Base-by-base conservation (phyloP, 2,888 invertebrate genomes). In the Halocaridina rubra region DNA sequence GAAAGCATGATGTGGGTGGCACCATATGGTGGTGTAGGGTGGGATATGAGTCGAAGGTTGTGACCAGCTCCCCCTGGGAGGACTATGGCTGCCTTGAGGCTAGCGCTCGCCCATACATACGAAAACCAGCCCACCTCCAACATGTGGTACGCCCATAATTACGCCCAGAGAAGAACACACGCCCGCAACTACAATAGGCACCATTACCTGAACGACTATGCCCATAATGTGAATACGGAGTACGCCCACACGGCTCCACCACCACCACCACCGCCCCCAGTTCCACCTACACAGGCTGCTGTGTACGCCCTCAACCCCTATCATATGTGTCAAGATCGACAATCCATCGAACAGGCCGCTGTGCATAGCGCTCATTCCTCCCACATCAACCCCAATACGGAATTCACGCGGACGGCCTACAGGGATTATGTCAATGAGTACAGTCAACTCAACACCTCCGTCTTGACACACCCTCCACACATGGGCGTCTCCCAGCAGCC, bases 71-170 rank as follows among this genome's bases (percentile, higher is more conserved):
- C 67, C 39, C n/a, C 75, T 39, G 46, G 75, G 75, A 81, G 72
- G 72, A 81, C 33, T 75, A 81, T 81, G 81, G 81, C 81, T 27
- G 81, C 46, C n/a, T 57, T 24, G 16, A 75, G 53, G 29, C 16
- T 75, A 29, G 13, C 75, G 4, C 53, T 53, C 24, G 5, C 27
- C n/a, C 75, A 24, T 13, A 10, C 53, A 13, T 29, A 75, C 75
- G 57, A 22, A 46, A 24, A 46, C 46, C 24, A 64, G 24, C 29
- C 81, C 22, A 59, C 81, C 33, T 59, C 64, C 75, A 76, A 22
- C 81, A 81, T 81, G 81, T 81, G 81, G 81, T 81, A 81, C 81
- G 81, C 81, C 80, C 81, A 81, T 32, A 81, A 81, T 67, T 81
- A 81, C 75, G 75, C 81, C 75, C 81, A 81, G 75, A 61, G 81